phyloP scores from a whole-genome alignment of 2,888 invertebrate genomes.

The Scaeva pyrastri region DNA sequence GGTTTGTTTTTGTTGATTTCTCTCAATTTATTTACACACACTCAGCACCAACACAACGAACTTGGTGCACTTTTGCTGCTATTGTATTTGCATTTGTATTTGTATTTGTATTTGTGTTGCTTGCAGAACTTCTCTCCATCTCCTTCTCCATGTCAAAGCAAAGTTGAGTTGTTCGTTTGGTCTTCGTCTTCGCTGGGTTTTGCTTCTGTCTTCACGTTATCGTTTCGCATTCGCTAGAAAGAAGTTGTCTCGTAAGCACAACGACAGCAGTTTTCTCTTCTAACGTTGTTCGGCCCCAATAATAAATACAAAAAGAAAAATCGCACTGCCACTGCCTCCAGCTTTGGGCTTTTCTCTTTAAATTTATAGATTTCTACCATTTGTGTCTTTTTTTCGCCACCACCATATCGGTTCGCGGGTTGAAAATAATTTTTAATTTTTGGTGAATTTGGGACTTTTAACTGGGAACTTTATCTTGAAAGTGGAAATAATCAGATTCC shows the following conservation, averaged over 20 bases:
- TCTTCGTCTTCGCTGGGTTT: conserved; percentile 8
- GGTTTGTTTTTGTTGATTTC: conserved; percentile 74
- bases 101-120: conserved; percentile 18
- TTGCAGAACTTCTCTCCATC: conserved; percentile 37
- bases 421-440: conserved; percentile 17
- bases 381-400: conserved; percentile 45
- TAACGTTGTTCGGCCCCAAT: conserved; percentile 24
- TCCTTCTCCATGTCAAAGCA: neutral
- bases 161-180: neutral
- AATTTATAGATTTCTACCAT: conserved; percentile 51
- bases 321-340: conserved; percentile 20
- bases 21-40: conserved; percentile 33
- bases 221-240: conserved; percentile 63
- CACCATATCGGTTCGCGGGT: conserved; percentile 56
- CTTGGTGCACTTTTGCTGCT: conserved; percentile 34
- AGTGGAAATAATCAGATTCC: conserved; percentile 34
- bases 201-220: conserved; percentile 2
- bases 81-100: neutral
- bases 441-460: conserved; percentile 29
- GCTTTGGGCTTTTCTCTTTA: conserved; percentile 38
- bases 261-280: conserved; percentile 9
- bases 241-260: conserved; percentile 63
- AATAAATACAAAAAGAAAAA: conserved; percentile 14
- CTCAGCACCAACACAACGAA: conserved; percentile 36
- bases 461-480: conserved; percentile 35